A percentile compares a stretch with the other conserved stretches of the same genome.
Conservation (phyloP, 2,888 invertebrate species). For the Drosophila trichaetosa region DNA sequence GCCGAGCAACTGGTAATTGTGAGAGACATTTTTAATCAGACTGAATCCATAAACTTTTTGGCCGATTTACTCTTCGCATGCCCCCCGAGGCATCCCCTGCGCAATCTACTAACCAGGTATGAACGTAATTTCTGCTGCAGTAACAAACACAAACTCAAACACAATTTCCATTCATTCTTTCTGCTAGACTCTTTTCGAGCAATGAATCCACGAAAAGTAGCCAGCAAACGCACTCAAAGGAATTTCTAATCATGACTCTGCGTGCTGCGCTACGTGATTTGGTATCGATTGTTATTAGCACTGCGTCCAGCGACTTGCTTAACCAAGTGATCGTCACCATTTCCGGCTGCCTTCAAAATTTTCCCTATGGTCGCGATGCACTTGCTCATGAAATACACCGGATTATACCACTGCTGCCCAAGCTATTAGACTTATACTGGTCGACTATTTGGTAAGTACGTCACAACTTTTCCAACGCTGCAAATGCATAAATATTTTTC, state of each 20-base stretch:
- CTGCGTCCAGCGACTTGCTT: background rate
- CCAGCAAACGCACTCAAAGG: slow-evolving; percentile 40
- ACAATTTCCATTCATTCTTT: background rate
- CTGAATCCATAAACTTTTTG: slow-evolving; percentile 61
- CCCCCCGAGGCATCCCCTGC: slow-evolving; percentile 84
- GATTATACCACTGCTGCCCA: background rate
- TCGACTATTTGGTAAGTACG: slow-evolving; percentile 68
- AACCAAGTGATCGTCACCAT: slow-evolving; percentile 1
- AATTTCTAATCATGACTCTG: slow-evolving; percentile 59
- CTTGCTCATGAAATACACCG: background rate
- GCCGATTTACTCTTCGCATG: slow-evolving; percentile 81
- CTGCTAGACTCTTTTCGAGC: slow-evolving; percentile 54
- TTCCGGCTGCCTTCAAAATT: background rate
- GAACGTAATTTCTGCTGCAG: slow-evolving; percentile 3
- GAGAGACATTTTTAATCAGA: slow-evolving; percentile 13
- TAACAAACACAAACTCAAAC: background rate
- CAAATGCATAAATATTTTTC: background rate
- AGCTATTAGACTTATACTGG: slow-evolving; percentile 74
- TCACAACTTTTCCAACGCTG: background rate
- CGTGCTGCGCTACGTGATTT: slow-evolving; percentile 57
- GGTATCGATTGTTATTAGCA: slow-evolving; percentile 39
- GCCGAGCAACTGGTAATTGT: slow-evolving; percentile 39
- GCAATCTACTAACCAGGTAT: slow-evolving; percentile 83
- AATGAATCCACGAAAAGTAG: slow-evolving; percentile 18
- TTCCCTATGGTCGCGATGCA: background rate